Percentiles rank a stretch among this genome's conserved stretches.
These are phyloP conservation scores for Raja brachyura DNA, from an alignment of 2,113 vertebrate genomes.

Conservation along the genomic window DNA sequence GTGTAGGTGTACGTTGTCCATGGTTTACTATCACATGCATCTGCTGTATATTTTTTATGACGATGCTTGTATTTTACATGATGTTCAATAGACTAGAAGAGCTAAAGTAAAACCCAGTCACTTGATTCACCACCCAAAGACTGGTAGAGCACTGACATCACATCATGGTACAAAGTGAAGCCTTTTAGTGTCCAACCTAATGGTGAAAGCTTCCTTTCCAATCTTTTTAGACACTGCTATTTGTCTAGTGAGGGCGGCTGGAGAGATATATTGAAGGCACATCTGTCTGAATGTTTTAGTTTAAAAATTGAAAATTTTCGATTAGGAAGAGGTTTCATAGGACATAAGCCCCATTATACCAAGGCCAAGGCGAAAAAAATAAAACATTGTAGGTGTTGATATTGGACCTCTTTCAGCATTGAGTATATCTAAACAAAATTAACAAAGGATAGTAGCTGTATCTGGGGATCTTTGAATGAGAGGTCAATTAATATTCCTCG, in stretches of 20 bases:
- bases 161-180: not conserved
- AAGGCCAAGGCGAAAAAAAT: not conserved
- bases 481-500: not conserved
- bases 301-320: not conserved
- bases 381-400: not conserved
- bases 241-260: not conserved
- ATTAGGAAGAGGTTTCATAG: not conserved
- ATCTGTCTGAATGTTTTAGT: not conserved
- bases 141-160: constrained; percentile 30
- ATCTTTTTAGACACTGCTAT: not conserved
- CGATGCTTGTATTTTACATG: constrained; percentile 29
- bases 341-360: not conserved
- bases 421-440: not conserved
- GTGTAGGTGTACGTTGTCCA: constrained; percentile 68
- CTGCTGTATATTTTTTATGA: constrained; percentile 37
- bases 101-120: constrained; percentile 22
- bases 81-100: constrained; percentile 18
- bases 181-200: not conserved
- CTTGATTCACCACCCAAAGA: not conserved
- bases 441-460: not conserved
- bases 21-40: constrained; percentile 53
- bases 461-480: not conserved
- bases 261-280: not conserved
- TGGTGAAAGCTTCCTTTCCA: not conserved
- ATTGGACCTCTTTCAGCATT: not conserved